A percentile compares a stretch with the other conserved stretches of the same genome.
Conservation (phyloP, 1,140 invertebrate species). For the Bombus impatiens region DNA sequence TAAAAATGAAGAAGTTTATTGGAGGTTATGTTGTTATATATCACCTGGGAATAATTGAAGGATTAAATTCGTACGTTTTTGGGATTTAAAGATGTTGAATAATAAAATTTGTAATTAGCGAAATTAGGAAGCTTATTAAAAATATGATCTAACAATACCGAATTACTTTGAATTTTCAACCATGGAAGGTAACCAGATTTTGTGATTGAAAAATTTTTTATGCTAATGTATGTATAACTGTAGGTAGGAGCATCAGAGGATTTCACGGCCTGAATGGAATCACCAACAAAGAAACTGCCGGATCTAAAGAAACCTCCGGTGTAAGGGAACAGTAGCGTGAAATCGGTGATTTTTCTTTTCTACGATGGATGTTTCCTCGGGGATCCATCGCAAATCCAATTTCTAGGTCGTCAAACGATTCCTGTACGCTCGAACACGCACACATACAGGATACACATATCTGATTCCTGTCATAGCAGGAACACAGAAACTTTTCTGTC, state of each 20-base stretch:
- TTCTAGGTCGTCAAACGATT: slow-evolving; percentile 4
- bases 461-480: background rate
- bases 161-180: too few relatives aligned
- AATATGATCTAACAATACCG: too few relatives aligned
- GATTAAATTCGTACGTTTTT: too few relatives aligned
- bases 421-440: background rate
- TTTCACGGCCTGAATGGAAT: background rate
- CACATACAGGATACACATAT: too few relatives aligned
- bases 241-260: background rate
- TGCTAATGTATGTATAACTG: background rate
- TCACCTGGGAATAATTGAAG: too few relatives aligned
- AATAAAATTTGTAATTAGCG: too few relatives aligned
- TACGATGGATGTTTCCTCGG: background rate
- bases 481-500: background rate
- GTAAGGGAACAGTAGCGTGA: background rate
- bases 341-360: slow-evolving; percentile 1
- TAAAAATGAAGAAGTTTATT: too few relatives aligned
- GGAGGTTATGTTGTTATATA: too few relatives aligned
- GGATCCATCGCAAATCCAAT: slow-evolving; percentile 16
- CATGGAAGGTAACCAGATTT: too few relatives aligned
- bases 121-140: too few relatives aligned
- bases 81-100: too few relatives aligned
- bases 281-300: background rate
- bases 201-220: background rate
- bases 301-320: too few relatives aligned